Evolutionary conservation across 2,113 vertebrate species (phyloP).

Genomic region (Paramisgurnus dabryanus): DNA sequence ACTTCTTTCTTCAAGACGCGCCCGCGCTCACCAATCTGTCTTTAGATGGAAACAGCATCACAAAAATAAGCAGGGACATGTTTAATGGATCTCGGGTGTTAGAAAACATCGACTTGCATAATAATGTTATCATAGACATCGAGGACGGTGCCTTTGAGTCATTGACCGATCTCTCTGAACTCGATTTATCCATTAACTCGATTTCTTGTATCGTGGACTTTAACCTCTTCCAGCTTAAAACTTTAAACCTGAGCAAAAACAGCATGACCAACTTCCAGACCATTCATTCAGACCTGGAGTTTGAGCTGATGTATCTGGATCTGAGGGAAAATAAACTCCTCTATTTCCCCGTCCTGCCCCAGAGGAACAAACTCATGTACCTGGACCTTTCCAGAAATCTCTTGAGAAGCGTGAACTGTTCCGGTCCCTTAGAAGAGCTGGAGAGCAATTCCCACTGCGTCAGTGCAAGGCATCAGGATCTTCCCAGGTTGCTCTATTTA

Average conservation of each 20-base stretch:
- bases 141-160: conserved; percentile 88
- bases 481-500: conserved; percentile 76
- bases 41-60: conserved; percentile 88
- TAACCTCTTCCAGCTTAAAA: conserved; percentile 80
- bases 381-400: conserved; percentile 88
- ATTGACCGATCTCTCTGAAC: conserved; percentile 76
- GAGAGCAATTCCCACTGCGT: conserved; percentile 42
- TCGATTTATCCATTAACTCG: conserved; percentile 92
- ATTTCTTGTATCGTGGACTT: conserved; percentile 93
- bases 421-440: conserved; percentile 55
- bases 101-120: conserved; percentile 83
- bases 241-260: conserved; percentile 91
- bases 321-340: conserved; percentile 88
- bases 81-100: conserved; percentile 76
- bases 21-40: conserved; percentile 80
- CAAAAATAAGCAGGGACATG: conserved; percentile 75
- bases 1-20: conserved; percentile 80
- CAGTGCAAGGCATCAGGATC: conserved; percentile 59
- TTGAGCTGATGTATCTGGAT: conserved; percentile 79
- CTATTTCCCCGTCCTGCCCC: conserved; percentile 82
- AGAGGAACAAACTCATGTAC: conserved; percentile 75
- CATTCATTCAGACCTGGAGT: conserved; percentile 56
- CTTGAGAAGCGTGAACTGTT: conserved; percentile 70
- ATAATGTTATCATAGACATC: conserved; percentile 94
- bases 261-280: conserved; percentile 88